Percentiles rank a stretch among this genome's conserved stretches.
phyloP scores from a whole-genome alignment of 2,797 vertebrate genomes.

The Enteromius trimaculatus region DNA sequence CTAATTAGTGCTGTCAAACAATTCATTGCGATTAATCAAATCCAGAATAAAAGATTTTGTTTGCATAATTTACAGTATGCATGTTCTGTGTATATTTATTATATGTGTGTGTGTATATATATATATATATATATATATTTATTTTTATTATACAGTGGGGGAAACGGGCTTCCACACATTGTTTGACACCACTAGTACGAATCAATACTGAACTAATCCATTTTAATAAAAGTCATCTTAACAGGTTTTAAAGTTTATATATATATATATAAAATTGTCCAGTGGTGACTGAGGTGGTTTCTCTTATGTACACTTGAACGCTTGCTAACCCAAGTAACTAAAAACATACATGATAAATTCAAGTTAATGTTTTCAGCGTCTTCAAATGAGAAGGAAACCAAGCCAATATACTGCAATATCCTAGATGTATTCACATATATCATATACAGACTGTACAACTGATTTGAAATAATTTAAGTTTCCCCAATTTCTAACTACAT shows the following conservation, averaged over 20 bases:
- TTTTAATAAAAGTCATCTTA: neutral
- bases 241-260: neutral
- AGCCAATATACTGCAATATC: constrained; percentile 62
- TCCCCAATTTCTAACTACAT: constrained; percentile 39
- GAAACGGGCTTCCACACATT: too few relatives aligned
- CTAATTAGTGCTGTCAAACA: neutral
- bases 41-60: too few relatives aligned
- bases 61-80: too few relatives aligned
- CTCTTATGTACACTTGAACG: neutral
- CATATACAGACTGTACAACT: constrained; percentile 76
- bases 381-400: constrained; percentile 21
- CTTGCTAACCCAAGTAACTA: neutral
- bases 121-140: too few relatives aligned
- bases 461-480: constrained; percentile 66
- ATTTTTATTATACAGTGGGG: too few relatives aligned
- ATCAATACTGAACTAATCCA: neutral
- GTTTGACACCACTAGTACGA: neutral
- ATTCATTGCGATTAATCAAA: too few relatives aligned
- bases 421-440: constrained; percentile 73
- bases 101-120: too few relatives aligned
- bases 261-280: too few relatives aligned
- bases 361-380: neutral
- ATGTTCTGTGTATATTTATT: too few relatives aligned
- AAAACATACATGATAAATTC: neutral
- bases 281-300: neutral